Conservation (phyloP, 2,888 invertebrate genomes). For the Lottia gigantea region DNA sequence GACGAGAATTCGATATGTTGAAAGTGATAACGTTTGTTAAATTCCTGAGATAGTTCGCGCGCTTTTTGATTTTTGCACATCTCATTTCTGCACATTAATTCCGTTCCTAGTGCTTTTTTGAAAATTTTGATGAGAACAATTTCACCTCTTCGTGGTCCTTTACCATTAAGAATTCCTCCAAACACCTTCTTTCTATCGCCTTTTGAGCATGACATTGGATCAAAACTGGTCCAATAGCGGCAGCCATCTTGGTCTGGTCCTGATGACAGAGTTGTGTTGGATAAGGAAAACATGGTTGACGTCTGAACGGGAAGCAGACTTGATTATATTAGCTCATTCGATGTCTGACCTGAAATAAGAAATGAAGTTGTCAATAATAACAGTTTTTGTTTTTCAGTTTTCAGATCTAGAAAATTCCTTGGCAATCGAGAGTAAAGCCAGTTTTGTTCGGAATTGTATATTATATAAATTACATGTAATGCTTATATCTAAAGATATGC, state of each 20-base stretch:
- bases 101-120: conserved; percentile 27
- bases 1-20: conserved; percentile 21
- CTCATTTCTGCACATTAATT: conserved; percentile 30
- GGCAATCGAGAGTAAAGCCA: too few species aligned
- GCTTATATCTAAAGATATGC: too few species aligned
- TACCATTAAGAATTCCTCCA: conserved; percentile 33
- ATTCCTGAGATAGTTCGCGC: conserved; percentile 23
- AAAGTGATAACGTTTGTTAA: conserved; percentile 25
- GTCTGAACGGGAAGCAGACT: too few species aligned
- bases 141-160: conserved; percentile 34
- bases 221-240: conserved; percentile 33
- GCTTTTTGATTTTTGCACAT: conserved; percentile 30
- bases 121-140: conserved; percentile 35
- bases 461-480: too few species aligned
- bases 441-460: too few species aligned
- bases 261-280: conserved; percentile 32
- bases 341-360: too few species aligned
- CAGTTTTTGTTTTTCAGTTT: too few species aligned
- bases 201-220: conserved; percentile 28
- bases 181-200: conserved; percentile 34
- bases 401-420: too few species aligned
- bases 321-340: too few species aligned
- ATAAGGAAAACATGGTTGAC: conserved; percentile 12
- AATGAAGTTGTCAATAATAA: too few species aligned
- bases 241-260: conserved; percentile 32